Evolutionary conservation across 2,888 invertebrate genomes (phyloP).

Genomic region (Volucella zonaria): DNA sequence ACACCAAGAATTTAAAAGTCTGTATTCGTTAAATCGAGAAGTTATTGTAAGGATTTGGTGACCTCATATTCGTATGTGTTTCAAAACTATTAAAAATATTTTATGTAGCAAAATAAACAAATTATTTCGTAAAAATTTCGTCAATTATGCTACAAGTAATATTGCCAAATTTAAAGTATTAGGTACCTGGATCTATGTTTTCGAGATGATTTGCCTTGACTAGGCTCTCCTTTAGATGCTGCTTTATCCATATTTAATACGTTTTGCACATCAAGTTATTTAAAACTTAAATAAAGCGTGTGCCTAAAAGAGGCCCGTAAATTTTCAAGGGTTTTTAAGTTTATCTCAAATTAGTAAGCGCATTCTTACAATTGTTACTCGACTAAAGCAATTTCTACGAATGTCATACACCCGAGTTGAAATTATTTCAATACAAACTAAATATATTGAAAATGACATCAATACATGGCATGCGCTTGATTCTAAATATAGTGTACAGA

Average conservation of each 20-base stretch:
- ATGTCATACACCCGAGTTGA: slow-evolving; percentile 36
- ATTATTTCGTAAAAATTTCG: not conserved
- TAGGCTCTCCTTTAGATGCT: slow-evolving; percentile 61
- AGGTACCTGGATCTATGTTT: slow-evolving; percentile 69
- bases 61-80: no score
- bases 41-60: no score
- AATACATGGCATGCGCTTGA: slow-evolving; percentile 57
- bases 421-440: slow-evolving; percentile 42
- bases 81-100: not conserved
- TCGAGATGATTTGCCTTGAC: slow-evolving; percentile 52
- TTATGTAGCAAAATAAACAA: not conserved
- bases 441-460: slow-evolving; percentile 36
- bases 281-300: slow-evolving; percentile 29
- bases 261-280: slow-evolving; percentile 28
- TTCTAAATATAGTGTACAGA: slow-evolving; percentile 59
- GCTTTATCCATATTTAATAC: slow-evolving; percentile 57
- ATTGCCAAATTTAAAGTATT: not conserved
- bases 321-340: not conserved
- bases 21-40: no score
- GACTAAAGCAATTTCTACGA: slow-evolving; percentile 13
- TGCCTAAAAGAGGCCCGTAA: slow-evolving; percentile 26
- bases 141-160: not conserved
- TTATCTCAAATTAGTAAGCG: slow-evolving; percentile 1
- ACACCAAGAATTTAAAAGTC: no score
- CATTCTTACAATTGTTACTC: slow-evolving; percentile 18